phyloP scores from a whole-genome alignment of 2,888 invertebrate genomes.

The Plagodis dolabraria region DNA sequence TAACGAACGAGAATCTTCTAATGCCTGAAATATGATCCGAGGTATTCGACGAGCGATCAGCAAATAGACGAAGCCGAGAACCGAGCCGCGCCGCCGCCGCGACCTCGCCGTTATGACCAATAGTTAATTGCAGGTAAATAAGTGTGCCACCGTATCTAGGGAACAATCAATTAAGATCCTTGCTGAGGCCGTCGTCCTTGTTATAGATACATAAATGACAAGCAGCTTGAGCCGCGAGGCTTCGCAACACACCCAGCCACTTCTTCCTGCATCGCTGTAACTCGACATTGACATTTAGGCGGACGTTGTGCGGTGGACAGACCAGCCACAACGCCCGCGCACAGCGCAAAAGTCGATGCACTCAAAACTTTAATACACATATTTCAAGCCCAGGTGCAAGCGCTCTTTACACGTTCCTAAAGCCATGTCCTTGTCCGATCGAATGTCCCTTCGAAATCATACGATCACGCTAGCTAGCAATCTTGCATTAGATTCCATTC shows the following conservation, averaged over 20 bases:
- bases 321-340: slow-evolving; percentile 45
- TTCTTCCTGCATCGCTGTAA: slow-evolving; percentile 69
- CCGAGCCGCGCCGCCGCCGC: slow-evolving; percentile 5
- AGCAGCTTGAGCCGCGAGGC: slow-evolving; percentile 45
- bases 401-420: slow-evolving; percentile 56
- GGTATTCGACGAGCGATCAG: slow-evolving; percentile 16
- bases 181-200: slow-evolving; percentile 55
- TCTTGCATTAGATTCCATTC: slow-evolving; percentile 10
- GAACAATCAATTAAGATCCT: slow-evolving; percentile 43
- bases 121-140: slow-evolving; percentile 26
- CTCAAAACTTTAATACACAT: slow-evolving; percentile 47
- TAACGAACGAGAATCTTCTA: slow-evolving; percentile 41
- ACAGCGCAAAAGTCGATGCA: slow-evolving; percentile 50
- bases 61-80: slow-evolving; percentile 24
- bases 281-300: slow-evolving; percentile 77
- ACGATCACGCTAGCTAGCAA: slow-evolving; percentile 39
- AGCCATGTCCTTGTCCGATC: slow-evolving; percentile 65
- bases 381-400: slow-evolving; percentile 55
- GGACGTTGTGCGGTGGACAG: slow-evolving; percentile 30
- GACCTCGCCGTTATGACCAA: slow-evolving; percentile 28
- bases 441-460: slow-evolving; percentile 64
- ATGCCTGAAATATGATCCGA: slow-evolving; percentile 37
- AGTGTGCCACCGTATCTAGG: slow-evolving; percentile 23
- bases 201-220: slow-evolving; percentile 54
- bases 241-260: slow-evolving; percentile 54